Percentiles rank a stretch among this genome's conserved stretches.
phyloP scores from a whole-genome alignment of 2,888 invertebrate genomes.

The Plebejus melissa region DNA sequence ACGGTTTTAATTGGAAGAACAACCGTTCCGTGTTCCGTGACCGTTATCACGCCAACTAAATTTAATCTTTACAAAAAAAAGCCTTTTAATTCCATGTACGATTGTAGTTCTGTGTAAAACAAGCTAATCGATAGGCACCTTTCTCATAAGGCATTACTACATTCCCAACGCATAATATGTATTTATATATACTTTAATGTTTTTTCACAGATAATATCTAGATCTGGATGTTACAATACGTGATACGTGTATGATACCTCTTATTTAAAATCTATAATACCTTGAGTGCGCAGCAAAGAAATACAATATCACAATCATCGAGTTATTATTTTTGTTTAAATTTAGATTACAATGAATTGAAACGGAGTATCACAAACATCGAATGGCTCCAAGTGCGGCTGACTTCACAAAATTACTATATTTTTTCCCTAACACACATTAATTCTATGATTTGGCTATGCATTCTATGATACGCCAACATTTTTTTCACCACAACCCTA shows the following conservation, averaged over 20 bases:
- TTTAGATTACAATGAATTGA: not conserved
- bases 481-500: not conserved
- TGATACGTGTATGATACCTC: too few species aligned
- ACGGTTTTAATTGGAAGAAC: slow-evolving; percentile 18
- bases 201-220: too few species aligned
- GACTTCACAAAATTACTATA: not conserved
- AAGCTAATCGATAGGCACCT: not conserved
- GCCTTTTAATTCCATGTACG: not conserved
- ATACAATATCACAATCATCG: too few species aligned
- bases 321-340: not conserved
- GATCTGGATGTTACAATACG: too few species aligned
- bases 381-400: not conserved
- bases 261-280: too few species aligned
- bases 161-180: too few species aligned
- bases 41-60: slow-evolving; percentile 4
- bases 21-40: not conserved
- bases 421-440: too few species aligned
- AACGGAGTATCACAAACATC: not conserved
- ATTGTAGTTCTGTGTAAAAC: not conserved
- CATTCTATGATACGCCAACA: too few species aligned
- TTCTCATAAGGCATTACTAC: too few species aligned
- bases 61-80: not conserved
- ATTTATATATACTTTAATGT: too few species aligned
- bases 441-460: too few species aligned
- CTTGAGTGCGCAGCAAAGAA: too few species aligned